Conservation (phyloP, 1,140 invertebrate species). For the Thaumatotibia leucotreta region DNA sequence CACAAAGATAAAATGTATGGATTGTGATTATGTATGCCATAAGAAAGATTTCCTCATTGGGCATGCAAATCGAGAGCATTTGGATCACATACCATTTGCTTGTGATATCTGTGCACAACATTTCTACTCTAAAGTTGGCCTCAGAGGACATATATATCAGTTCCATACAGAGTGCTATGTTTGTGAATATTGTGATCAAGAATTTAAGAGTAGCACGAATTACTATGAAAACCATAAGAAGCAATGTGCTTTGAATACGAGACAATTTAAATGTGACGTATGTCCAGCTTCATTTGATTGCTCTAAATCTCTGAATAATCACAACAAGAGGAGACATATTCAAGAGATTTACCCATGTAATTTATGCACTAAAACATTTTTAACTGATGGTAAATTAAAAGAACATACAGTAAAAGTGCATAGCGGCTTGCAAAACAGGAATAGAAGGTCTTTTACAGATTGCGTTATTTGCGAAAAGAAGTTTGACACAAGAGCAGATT, state of each 20-base stretch:
- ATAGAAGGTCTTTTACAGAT: conserved; percentile 26
- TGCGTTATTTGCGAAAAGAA: conserved; percentile 31
- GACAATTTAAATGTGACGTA: conserved; percentile 21
- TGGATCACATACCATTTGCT: conserved; percentile 33
- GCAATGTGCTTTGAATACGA: conserved; percentile 20
- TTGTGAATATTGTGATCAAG: conserved; percentile 30
- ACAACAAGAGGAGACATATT: conserved; percentile 25
- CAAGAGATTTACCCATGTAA: conserved; percentile 21
- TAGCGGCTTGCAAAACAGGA: conserved; percentile 32
- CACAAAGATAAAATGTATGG: conserved; percentile 26
- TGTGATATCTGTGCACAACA: conserved; percentile 30
- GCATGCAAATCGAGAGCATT: conserved; percentile 29
- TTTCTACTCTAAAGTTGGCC: conserved; percentile 31
- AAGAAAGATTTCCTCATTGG: conserved; percentile 15
- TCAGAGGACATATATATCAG: conserved; percentile 29
- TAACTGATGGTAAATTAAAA: conserved; percentile 22
- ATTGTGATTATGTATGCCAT: conserved; percentile 33
- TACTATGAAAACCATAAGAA: conserved; percentile 23
- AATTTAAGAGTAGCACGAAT: conserved; percentile 22
- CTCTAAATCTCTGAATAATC: conserved; percentile 20
- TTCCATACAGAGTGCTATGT: conserved; percentile 27
- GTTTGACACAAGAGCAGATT: conserved; percentile 27
- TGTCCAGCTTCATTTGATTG: conserved; percentile 30
- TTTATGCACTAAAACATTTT: conserved; percentile 30
- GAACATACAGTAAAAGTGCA: conserved; percentile 30